A percentile compares a stretch with the other conserved stretches of the same genome.
Conservation (phyloP, 2,113 vertebrate genomes). For the Notarius quadriscutis region DNA sequence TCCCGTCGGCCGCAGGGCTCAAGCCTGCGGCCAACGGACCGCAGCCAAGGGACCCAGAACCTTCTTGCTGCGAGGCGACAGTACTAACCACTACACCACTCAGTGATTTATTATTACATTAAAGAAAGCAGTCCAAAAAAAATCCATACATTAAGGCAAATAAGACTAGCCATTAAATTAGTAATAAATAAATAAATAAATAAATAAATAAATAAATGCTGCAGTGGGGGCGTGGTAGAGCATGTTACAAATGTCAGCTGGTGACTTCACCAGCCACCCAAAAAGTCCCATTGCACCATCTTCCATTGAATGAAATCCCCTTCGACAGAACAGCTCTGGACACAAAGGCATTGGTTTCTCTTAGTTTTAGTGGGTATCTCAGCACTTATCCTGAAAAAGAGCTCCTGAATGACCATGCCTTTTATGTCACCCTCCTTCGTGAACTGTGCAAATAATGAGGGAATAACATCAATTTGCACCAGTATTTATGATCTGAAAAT, state of each 20-base stretch:
- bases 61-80: too few species aligned
- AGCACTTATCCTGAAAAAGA: too few species aligned
- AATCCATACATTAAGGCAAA: not conserved
- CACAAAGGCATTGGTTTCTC: not conserved
- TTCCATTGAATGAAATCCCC: not conserved
- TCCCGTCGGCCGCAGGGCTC: too few species aligned
- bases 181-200: not conserved
- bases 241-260: not conserved
- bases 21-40: too few species aligned
- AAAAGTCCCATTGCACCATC: not conserved
- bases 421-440: not conserved
- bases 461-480: not conserved
- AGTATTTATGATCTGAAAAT: not conserved
- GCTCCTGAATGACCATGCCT: not conserved
- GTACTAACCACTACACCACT: too few species aligned
- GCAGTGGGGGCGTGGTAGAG: not conserved
- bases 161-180: not conserved
- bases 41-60: too few species aligned
- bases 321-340: not conserved
- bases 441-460: not conserved
- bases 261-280: not conserved
- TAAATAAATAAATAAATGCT: not conserved
- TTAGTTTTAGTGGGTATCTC: not conserved
- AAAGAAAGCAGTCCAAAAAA: not conserved
- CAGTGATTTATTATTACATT: too few species aligned